These are phyloP conservation scores for Masnerella sp. DNA, from an alignment of 2,888 invertebrate genomes.

Conservation along the genomic window DNA sequence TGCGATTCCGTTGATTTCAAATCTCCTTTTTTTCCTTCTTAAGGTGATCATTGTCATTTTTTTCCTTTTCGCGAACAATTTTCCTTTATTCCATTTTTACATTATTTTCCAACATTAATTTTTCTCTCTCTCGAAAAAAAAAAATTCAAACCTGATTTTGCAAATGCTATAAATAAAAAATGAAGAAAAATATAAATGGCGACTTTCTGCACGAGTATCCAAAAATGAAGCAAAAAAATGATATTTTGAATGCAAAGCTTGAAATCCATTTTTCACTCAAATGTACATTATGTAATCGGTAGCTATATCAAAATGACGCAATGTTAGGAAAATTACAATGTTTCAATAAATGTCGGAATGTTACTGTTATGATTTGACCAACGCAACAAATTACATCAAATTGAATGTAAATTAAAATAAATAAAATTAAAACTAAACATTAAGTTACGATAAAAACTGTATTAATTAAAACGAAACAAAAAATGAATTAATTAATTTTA, in stretches of 20 bases:
- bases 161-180: too few relatives aligned
- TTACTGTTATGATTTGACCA: too few relatives aligned
- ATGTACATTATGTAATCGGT: neutral
- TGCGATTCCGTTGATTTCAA: constrained; percentile 6
- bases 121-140: too few relatives aligned
- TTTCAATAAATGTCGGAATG: neutral
- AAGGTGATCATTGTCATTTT: too few relatives aligned
- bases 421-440: too few relatives aligned
- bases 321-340: neutral
- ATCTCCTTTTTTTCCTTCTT: neutral
- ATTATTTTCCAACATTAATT: too few relatives aligned
- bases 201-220: too few relatives aligned
- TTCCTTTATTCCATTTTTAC: neutral
- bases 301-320: neutral
- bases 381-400: neutral
- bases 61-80: neutral
- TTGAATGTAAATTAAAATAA: neutral
- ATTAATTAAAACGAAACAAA: too few relatives aligned
- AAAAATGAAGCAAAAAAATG: neutral
- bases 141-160: too few relatives aligned
- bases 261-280: neutral
- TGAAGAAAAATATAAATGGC: too few relatives aligned
- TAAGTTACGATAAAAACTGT: too few relatives aligned
- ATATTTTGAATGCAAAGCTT: neutral
- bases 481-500: too few relatives aligned